Base-by-base conservation (phyloP, 2,113 vertebrate genomes). In the Coregonus clupeaformis region DNA sequence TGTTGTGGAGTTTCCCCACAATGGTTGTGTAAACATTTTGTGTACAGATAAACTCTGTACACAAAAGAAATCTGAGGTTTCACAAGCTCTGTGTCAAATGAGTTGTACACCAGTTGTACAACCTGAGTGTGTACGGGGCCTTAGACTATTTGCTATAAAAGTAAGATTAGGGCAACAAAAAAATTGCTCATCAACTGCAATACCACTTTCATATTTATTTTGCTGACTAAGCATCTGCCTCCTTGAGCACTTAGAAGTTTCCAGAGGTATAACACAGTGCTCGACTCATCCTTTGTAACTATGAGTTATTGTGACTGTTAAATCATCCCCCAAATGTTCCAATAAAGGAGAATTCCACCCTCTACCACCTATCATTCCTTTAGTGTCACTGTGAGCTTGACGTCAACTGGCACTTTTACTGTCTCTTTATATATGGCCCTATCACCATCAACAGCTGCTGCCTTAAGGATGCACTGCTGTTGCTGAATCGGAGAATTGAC, bases 401-500 rank as follows among this genome's bases (percentile, higher is more conserved):
- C 22, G 25, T 7, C 62, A 24, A 24, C 22, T 27, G 62, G 22
- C 62, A 64, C 22, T 64, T 64, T 64, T 64, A 64, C 11, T 64
- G 62, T 27, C 63, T 65, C 11, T 24, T 65, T 6, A 64, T 64
- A 64, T 64, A 64, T 29, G 62, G 7, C 24, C 62, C 62, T 64
- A 60, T 60, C 57, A n/a, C 62, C 22, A n/a, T 6, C 25, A 9
- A 29, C 62, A 27, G 62, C 16, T 14, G 62, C 62, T 64, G n/a
- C 24, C 11, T 32, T 57, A 22, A 67, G 45, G 47, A 70, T 67
- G 67, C 70, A 68, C 45, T 49, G 69, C 66, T 47, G 4, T 27
- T 49, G 71, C 62, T 36, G 1, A 14, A 45, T 66, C 60, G n/a
- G 42, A 27, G 68, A 74, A 77, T 59, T 84, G 85, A 85, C 85